A percentile compares a stretch with the other conserved stretches of the same genome.
These are phyloP conservation scores for Callipepla squamata DNA, from an alignment of 2,113 vertebrate species.

Conservation along the genomic window DNA sequence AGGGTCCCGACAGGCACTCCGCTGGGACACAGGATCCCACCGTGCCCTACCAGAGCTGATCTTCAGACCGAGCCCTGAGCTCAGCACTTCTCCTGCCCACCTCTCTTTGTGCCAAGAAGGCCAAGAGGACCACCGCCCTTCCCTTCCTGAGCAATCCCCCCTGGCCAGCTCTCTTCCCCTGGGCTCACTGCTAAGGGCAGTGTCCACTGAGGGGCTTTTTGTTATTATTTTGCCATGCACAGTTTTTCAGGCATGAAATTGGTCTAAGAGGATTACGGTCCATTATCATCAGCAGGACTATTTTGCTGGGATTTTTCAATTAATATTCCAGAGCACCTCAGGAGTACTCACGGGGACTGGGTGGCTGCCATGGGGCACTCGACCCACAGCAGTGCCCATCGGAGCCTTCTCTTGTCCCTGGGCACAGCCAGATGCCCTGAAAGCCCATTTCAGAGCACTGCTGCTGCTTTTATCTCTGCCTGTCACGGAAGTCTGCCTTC, in stretches of 20 bases:
- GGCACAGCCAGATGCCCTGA: background rate
- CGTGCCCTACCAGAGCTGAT: background rate
- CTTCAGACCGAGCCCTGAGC: background rate
- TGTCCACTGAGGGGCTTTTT: background rate
- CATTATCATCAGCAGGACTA: constrained; percentile 62
- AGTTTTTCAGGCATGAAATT: constrained; percentile 73
- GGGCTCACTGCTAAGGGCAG: background rate
- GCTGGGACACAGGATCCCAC: background rate
- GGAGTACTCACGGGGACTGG: background rate
- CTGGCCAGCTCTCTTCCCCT: fast-evolving
- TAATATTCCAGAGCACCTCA: constrained; percentile 48
- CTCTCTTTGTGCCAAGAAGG: background rate
- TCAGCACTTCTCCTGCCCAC: background rate
- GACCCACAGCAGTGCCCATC: fast-evolving
- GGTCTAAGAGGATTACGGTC: constrained; percentile 67
- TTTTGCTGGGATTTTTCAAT: constrained; percentile 61
- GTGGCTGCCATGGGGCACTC: background rate
- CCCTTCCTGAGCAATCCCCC: background rate
- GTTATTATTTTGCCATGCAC: constrained; percentile 36
- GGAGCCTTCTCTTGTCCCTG: background rate
- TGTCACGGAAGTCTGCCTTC: constrained; percentile 39
- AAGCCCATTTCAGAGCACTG: background rate
- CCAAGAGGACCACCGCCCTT: background rate
- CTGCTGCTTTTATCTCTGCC: constrained; percentile 47
- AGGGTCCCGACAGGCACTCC: background rate